These are phyloP conservation scores for Diadophis punctatus DNA, from an alignment of 2,113 vertebrate species.

Conservation along the genomic window DNA sequence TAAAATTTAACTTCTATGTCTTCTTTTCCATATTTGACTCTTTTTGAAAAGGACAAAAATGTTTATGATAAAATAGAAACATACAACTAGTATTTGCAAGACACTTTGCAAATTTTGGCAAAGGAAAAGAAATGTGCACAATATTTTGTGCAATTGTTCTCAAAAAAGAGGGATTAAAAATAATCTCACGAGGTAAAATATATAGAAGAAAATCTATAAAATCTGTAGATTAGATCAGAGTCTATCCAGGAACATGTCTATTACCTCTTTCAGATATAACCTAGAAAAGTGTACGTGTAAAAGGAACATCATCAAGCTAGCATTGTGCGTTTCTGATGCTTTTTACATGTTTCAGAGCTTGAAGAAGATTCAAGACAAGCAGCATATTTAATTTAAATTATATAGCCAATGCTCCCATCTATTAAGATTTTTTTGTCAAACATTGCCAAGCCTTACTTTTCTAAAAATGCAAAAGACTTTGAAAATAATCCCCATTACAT, in stretches of 20 bases:
- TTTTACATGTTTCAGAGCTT: background rate
- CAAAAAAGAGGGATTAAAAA: background rate
- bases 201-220: background rate
- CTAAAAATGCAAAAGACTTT: conserved; percentile 12
- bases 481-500: conserved; percentile 30
- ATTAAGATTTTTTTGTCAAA: conserved; percentile 39
- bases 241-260: background rate
- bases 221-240: background rate
- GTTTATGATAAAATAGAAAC: background rate
- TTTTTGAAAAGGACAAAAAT: too few species aligned
- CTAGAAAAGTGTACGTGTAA: background rate
- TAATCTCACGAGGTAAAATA: background rate
- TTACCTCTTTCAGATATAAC: background rate
- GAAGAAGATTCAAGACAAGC: background rate
- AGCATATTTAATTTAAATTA: conserved; percentile 35
- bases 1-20: background rate
- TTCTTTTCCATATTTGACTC: background rate
- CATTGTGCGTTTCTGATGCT: background rate
- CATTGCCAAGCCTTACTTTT: conserved; percentile 32
- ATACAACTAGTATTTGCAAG: background rate
- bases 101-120: background rate
- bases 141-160: background rate
- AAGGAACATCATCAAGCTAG: background rate
- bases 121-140: background rate
- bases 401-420: conserved; percentile 13